Evolutionary conservation across 2,888 invertebrate genomes (phyloP).

Genomic region (Lasioglossum malachurum): DNA sequence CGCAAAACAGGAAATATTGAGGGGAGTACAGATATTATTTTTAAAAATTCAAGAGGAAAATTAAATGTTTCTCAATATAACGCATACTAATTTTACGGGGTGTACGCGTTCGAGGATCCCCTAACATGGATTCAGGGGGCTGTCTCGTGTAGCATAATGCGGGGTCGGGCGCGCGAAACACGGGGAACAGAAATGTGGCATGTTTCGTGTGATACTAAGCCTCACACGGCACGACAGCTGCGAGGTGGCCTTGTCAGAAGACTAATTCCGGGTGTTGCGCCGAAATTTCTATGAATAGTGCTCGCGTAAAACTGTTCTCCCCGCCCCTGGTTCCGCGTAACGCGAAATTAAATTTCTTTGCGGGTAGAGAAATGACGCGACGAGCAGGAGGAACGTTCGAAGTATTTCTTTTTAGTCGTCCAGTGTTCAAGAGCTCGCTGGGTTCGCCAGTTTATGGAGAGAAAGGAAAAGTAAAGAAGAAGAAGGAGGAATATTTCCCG

Average conservation of each 20-base stretch:
- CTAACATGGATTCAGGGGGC: constrained; percentile 29
- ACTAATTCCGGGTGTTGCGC: constrained; percentile 50
- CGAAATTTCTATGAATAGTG: constrained; percentile 49
- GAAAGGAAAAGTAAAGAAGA: not conserved
- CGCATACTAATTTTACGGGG: not conserved
- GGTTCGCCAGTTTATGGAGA: not conserved
- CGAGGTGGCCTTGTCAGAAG: constrained; percentile 43
- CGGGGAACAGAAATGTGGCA: constrained; percentile 66
- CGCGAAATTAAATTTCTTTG: constrained; percentile 43
- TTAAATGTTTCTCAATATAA: not conserved
- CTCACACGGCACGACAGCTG: constrained; percentile 55
- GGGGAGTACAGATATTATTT: not conserved
- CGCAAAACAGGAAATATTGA: no score
- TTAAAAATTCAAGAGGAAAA: not conserved
- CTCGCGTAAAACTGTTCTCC: constrained; percentile 33
- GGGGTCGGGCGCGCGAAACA: constrained; percentile 39
- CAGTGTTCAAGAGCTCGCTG: not conserved
- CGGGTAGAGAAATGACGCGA: not conserved
- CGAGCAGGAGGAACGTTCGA: constrained; percentile 14
- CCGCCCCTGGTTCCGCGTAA: constrained; percentile 26
- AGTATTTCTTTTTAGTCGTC: constrained; percentile 8
- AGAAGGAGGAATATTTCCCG: not conserved
- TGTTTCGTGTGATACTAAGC: constrained; percentile 61
- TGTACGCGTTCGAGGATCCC: not conserved
- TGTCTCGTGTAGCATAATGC: constrained; percentile 57